Evolutionary conservation across 2,888 invertebrate genomes (phyloP), one percentile per base, ranked within the genome.

Genomic region (Gortyna flavago): DNA sequence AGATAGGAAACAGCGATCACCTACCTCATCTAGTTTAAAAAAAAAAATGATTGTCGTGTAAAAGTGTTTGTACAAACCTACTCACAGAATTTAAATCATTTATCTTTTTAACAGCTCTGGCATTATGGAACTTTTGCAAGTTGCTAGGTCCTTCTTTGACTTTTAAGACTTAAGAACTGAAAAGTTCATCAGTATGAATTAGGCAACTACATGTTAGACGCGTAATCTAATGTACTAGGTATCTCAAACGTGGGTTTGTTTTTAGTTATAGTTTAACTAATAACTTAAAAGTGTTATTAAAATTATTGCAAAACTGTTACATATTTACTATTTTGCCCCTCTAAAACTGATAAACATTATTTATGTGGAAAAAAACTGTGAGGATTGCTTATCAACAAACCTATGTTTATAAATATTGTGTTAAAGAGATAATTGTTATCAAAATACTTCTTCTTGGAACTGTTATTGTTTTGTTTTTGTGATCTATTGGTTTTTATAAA

Each of bases 381-480:
- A 25, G 25, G 25, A 65, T 18, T 48, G 5, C 72, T 65, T 59
- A 83, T 65, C 44, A 75, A 72, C 21, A 11, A 77, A 29, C 29
- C 21, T 4, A 54, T 65, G 29, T 83, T 72, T 70, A 70, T 67
- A 83, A 59, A 67, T 59, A 44, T 64, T 59, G 18, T 59, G n/a
- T 35, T 35, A 32, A 41, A 72, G 8, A 76, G 59, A 83, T 84
- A 84, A 79, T 72, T 64, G 72, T 57, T 73, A 70, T 70, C 72
- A 57, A 64, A 65, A 72, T 62, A 38, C 61, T 80, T 62, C 9
- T 80, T 80, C 77, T 65, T 66, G 35, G 83, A 83, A 73, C 25
- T 83, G 64, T 84, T 82, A 83, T 79, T 70, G 62, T 80, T 75
- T 62, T 72, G 75, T 83, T 80, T 72, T 80, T 84, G 59, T 76